Percentiles rank a stretch among this genome's conserved stretches.
phyloP scores from a whole-genome alignment of 2,113 vertebrate genomes.

The Candoia aspera region DNA sequence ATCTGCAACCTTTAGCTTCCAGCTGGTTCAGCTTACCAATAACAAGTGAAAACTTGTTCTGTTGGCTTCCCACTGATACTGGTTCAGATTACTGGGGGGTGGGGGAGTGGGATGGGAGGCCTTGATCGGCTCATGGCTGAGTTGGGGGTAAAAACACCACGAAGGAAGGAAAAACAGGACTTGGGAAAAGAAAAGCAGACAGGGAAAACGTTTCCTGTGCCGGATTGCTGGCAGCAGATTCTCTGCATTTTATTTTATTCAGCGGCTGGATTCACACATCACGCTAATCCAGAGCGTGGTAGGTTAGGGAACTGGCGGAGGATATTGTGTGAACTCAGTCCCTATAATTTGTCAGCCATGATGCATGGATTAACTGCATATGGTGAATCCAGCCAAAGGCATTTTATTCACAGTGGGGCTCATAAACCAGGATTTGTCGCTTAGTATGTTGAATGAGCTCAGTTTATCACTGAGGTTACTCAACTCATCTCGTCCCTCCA shows the following conservation, averaged over 20 bases:
- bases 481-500: no score
- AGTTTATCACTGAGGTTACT: no score
- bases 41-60: slow-evolving; percentile 31
- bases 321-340: not conserved
- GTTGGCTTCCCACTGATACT: not conserved
- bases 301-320: not conserved
- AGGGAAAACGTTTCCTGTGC: not conserved
- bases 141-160: not conserved
- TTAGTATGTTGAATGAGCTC: not conserved
- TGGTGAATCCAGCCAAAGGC: not conserved
- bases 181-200: not conserved
- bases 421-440: not conserved
- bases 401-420: not conserved
- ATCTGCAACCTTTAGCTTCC: not conserved
- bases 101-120: not conserved
- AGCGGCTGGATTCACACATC: not conserved
- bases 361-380: not conserved
- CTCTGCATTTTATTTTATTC: not conserved
- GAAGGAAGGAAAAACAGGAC: not conserved
- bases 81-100: slow-evolving; percentile 10
- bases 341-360: not conserved
- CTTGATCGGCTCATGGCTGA: not conserved
- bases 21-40: slow-evolving; percentile 23
- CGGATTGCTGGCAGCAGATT: not conserved
- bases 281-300: not conserved